Evolutionary conservation across 2,797 vertebrate species (phyloP), one percentile per base, ranked within the genome.

Genomic region (Geotrypetes seraphini): DNA sequence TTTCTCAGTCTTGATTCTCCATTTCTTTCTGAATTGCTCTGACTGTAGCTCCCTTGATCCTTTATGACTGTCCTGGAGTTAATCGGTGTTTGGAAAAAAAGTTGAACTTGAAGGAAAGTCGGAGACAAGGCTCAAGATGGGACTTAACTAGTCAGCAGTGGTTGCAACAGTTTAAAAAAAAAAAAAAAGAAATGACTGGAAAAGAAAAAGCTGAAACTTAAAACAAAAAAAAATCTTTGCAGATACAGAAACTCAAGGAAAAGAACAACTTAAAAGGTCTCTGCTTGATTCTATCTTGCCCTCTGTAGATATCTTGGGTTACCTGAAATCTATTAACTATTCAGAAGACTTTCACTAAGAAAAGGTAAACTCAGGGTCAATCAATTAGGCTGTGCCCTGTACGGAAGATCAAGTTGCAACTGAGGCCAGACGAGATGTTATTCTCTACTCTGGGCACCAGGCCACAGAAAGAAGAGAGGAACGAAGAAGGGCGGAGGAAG

Each of bases 301-400:
- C 47, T 57, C 51, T 45, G 36, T 7, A 45, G 49, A 31, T 13
- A 10, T 63, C 60, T 73, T 57, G 15, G 43, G 66, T 85, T 79
- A 77, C 70, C 25, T 1, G 55, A 69, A 54, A 51, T 58, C 62
- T 70, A 36, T 66, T 47, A 62, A 66, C 29, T 63, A 70, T 25
- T 43, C 68, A 50, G 61, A 60, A 57, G 72, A 73, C 57, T 77
- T 60, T 69, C 52, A 57, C 66, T 57, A 69, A 72, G 65, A 81
- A n/a, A 78, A 78, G 74, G 71, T 66, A 69, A 77, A 31, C 50
- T 56, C 48, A 47, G 63, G 64, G 71, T 47, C 50, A 36, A 77
- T 84, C 64, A 53, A 78, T 78, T 71, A 33, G 54, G 29, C 40
- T 42, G 44, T 43, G 57, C 39, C 51, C 59, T 48, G 31, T 6